Percentiles rank a stretch among this genome's conserved stretches.
Evolutionary conservation across 2,113 vertebrate genomes (phyloP).

Genomic region (Varanus komodoensis): DNA sequence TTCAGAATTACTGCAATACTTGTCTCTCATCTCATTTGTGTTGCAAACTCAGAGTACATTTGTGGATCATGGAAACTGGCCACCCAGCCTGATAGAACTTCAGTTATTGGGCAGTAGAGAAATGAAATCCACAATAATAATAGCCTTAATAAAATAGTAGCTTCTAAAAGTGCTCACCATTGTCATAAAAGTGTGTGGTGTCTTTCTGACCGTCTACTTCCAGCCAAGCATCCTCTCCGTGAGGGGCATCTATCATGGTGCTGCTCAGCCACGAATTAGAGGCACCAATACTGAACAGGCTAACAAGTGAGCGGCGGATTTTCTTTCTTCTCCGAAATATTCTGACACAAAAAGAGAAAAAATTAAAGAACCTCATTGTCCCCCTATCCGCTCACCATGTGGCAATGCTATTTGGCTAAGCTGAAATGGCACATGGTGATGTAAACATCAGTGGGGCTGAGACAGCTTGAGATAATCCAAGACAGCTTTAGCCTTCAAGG

Average conservation of each 20-base stretch:
- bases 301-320: conserved; percentile 73
- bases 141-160: background rate
- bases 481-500: too few relatives aligned
- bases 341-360: conserved; percentile 61
- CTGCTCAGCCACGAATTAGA: conserved; percentile 81
- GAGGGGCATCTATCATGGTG: conserved; percentile 49
- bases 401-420: too few relatives aligned
- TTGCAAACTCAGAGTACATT: too few relatives aligned
- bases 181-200: background rate
- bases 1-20: background rate
- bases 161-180: conserved; percentile 41
- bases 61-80: background rate
- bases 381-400: too few relatives aligned
- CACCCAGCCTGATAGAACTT: background rate
- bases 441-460: too few relatives aligned
- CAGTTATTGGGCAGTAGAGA: background rate
- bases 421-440: too few relatives aligned
- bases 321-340: conserved; percentile 82
- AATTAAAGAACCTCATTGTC: too few relatives aligned
- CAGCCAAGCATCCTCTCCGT: conserved; percentile 62
- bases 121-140: too few relatives aligned
- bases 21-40: background rate
- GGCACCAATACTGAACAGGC: conserved; percentile 76
- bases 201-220: conserved; percentile 28
- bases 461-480: too few relatives aligned